Percentiles rank a stretch among this genome's conserved stretches.
Conservation (phyloP, 2,888 invertebrate species). For the Cyaniris semiargus region DNA sequence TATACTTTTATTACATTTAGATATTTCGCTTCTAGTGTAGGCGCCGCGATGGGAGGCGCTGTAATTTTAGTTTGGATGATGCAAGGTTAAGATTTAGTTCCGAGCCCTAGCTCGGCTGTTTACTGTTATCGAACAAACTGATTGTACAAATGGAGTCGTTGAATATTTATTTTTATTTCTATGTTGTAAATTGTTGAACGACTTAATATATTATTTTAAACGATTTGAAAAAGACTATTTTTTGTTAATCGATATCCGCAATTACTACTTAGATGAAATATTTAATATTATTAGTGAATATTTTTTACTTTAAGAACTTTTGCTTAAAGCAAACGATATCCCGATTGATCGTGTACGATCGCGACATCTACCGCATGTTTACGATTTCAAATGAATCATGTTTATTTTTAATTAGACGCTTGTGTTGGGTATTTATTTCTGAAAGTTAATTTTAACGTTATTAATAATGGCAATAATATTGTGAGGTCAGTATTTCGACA, state of each 20-base stretch:
- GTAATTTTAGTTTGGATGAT: conserved; percentile 41
- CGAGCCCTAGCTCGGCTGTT: not conserved
- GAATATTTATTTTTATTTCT: conserved; percentile 29
- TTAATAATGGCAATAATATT: conserved; percentile 63
- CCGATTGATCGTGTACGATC: conserved; percentile 13
- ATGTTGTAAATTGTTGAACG: conserved; percentile 24
- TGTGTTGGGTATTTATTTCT: conserved; percentile 78
- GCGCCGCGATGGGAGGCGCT: conserved; percentile 45
- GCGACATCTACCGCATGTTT: not conserved
- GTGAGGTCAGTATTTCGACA: conserved; percentile 41
- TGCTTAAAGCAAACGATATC: conserved; percentile 23
- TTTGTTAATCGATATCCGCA: conserved; percentile 21
- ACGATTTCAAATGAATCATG: conserved; percentile 42
- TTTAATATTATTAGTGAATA: conserved; percentile 26
- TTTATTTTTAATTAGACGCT: conserved; percentile 65
- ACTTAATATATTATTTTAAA: not conserved
- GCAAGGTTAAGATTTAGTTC: conserved; percentile 34
- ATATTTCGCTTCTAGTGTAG: conserved; percentile 53
- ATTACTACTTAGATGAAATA: conserved; percentile 25
- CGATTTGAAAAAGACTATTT: conserved; percentile 3
- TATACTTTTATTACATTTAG: conserved; percentile 63
- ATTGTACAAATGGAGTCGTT: conserved; percentile 29
- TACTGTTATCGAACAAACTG: conserved; percentile 27
- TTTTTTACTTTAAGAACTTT: not conserved
- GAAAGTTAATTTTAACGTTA: conserved; percentile 70